Percentiles rank a stretch among this genome's conserved stretches.
phyloP scores from a whole-genome alignment of 2,888 invertebrate genomes.

The Dolichomitus sp. region DNA sequence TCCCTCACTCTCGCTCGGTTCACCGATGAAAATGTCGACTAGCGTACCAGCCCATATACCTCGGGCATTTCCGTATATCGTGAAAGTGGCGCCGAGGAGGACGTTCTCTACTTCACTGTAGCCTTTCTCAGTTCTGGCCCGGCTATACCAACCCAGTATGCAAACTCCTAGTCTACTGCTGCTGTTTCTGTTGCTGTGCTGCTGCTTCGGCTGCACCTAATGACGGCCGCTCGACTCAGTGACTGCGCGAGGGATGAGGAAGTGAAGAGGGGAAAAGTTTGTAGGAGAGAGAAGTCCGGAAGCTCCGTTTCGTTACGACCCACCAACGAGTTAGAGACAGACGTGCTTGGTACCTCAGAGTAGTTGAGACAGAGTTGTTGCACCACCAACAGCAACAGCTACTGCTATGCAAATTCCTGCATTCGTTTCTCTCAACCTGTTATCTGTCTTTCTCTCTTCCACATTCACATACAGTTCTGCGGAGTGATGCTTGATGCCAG shows the following conservation, averaged over 20 bases:
- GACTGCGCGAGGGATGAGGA: conserved; percentile 29
- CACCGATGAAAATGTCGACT: conserved; percentile 55
- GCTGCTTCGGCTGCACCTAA: conserved; percentile 47
- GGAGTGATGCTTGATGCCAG: conserved; percentile 20
- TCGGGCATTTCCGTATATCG: conserved; percentile 47
- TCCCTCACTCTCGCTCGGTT: conserved; percentile 17
- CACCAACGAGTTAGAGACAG: conserved; percentile 62
- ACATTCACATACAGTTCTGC: conserved; percentile 14
- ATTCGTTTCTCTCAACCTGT: conserved; percentile 57
- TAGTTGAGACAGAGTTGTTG: conserved; percentile 29
- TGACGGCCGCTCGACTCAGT: conserved; percentile 53
- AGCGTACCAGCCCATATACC: conserved; percentile 11
- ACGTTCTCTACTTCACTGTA: conserved; percentile 12
- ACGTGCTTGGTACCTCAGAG: conserved; percentile 49
- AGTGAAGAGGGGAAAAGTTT: conserved; percentile 13
- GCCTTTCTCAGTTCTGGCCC: conserved; percentile 10
- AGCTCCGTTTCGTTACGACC: conserved; percentile 63
- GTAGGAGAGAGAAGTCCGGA: conserved; percentile 47
- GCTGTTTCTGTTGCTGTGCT: conserved; percentile 25
- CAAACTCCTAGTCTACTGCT: conserved; percentile 33
- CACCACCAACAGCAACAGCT: conserved; percentile 43
- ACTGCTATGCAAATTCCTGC: conserved; percentile 66
- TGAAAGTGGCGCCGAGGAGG: conserved; percentile 35
- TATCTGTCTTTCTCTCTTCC: conserved; percentile 32
- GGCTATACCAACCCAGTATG: conserved; percentile 2